Base-by-base conservation (phyloP, 1,140 invertebrate species). In the Drosophila cardini region DNA sequence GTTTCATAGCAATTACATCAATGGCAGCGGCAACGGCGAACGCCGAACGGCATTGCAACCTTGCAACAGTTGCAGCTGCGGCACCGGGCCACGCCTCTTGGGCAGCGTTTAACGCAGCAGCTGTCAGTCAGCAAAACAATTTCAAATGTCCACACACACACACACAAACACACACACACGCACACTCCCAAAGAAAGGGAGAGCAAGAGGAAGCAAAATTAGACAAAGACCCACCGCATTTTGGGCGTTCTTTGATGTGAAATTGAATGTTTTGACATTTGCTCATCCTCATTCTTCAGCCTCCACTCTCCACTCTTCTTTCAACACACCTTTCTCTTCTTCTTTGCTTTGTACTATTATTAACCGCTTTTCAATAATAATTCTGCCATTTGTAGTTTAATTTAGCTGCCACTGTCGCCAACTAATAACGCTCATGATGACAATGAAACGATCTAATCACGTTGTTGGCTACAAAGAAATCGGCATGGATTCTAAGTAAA, bases 111-210 rank as follows among this genome's bases (percentile, higher is more conserved):
- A 75, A 75, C 67, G 67, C 72, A 71, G 72, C 67, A 52, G 60
- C 67, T 64, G 72, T 72, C 84, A 89, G 83, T 86, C 83, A 89
- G 61, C 84, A 82, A 86, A 86, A 77, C 80, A 86, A 86, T 86
- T 86, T 86, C 57, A 87, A 87, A 86, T 83, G 83, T 86, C 69
- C 78, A 60, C 50, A 36, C 55, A 60, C 13, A 65, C 62, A 58
- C 34, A 48, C 48, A 45, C 10, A 13, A 42, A 34, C 32, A 48
- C 62, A 45, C 26, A 10, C 18, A 53, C 13, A 16, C 75, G 60
- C 26, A 21, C 65, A 60, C 4, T 52, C 55, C 40, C 30, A 9
- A 2, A 46, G 11, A 26, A 26, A 61, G 13, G 15, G 9, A 13
- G 3, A 46, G n/a, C 13, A 5, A 3, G 21, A 26, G 21, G 21